Evolutionary conservation across 2,888 invertebrate species (phyloP).

Genomic region (Protodeltote pygarga): DNA sequence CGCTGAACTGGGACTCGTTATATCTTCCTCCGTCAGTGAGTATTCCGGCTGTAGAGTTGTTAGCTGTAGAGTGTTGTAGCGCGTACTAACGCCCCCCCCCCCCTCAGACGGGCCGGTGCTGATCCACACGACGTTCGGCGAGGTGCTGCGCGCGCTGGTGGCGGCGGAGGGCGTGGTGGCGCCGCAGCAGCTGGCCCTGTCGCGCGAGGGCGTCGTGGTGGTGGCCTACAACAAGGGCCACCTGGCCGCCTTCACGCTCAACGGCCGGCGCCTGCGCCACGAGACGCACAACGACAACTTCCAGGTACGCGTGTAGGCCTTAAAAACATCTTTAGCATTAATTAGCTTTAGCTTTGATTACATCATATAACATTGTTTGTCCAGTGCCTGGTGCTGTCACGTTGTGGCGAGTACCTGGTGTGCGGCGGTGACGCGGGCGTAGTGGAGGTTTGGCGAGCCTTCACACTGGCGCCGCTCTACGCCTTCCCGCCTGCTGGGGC

Average conservation of each 20-base stretch:
- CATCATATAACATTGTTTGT: constrained; percentile 40
- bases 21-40: constrained; percentile 93
- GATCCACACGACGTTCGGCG: constrained; percentile 99
- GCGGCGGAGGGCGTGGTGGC: constrained; percentile 90
- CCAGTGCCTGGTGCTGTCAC: constrained; percentile 96
- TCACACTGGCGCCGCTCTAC: constrained; percentile 98
- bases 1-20: constrained; percentile 98
- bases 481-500: constrained; percentile 99
- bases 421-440: constrained; percentile 98
- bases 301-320: constrained; percentile 88
- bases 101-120: constrained; percentile 96
- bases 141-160: constrained; percentile 96
- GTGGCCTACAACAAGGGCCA: constrained; percentile 97
- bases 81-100: not conserved
- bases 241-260: constrained; percentile 97
- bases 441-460: constrained; percentile 99
- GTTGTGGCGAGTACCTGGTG: constrained; percentile 99
- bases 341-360: too few relatives aligned
- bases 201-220: constrained; percentile 98
- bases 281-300: constrained; percentile 98
- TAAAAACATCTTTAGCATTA: too few relatives aligned
- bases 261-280: constrained; percentile 95
- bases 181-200: constrained; percentile 96
- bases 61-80: too few relatives aligned
- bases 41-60: constrained; percentile 34